Base-by-base conservation (phyloP, 2,888 invertebrate species). In the Copidosoma aretas region DNA sequence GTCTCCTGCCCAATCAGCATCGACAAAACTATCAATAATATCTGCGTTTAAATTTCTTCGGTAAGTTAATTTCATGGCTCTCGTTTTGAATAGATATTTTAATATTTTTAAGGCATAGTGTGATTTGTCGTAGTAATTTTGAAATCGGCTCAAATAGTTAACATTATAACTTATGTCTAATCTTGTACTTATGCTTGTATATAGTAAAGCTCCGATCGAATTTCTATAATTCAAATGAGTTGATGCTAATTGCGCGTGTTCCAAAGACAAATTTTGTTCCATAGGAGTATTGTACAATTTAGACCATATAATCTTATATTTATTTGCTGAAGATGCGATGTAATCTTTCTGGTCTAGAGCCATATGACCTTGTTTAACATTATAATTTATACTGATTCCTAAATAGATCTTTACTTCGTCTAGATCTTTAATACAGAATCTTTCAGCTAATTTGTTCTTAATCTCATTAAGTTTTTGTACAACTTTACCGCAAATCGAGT, bases 401-500 rank as follows among this genome's bases (percentile, higher is more conserved):
- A 32, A 8, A 32, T 32, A 32, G 8, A 8, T 32, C n/a, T 62
- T 66, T n/a, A 71, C 46, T 52, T 68, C 21, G 4, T 68, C 66
- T 14, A 68, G 17, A 52, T 71, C 64, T 71, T 65, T 71, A 68
- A 71, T 66, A 19, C 22, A 53, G 57, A 71, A 68, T 68, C 49
- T 59, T 49, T 52, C 41, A 21, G 68, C 19, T 58, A 74, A 58
- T 51, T 25, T 54, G 15, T 60, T 19, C 64, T 73, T 68, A n/a
- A 68, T 64, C 10, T 57, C 25, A 14, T 61, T 43, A 25, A 71
- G n/a, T n/a, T 43, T 51, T 65, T 60, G 12, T 41, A 49, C 61
- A n/a, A n/a, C 51, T 61, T 54, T 58, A 5, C 32, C 32, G 8
- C 32, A 32, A 5, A 32, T 8, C 32, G 8, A 32, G 8, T 25